Base-by-base conservation (phyloP, 2,888 invertebrate genomes). In the Amphipyra berbera region DNA sequence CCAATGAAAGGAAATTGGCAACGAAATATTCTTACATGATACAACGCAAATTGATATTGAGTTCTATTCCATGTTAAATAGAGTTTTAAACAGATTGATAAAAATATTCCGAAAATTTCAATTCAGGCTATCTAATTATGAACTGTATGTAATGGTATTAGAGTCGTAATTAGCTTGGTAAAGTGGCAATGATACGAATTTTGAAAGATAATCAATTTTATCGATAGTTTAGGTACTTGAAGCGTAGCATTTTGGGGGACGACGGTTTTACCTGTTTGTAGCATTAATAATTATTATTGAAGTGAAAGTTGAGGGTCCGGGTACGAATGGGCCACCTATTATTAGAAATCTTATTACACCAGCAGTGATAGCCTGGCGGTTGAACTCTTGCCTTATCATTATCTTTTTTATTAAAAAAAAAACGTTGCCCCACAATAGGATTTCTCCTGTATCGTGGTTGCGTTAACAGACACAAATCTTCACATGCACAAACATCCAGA, bases 121-220 rank as follows among this genome's bases (percentile, higher is more conserved):
- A 8, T n/a, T 2, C 0, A 0, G 4, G 2, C 10, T 15, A 9
- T 27, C 14, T n/a, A 2, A 62, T 57, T 49, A 21, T 63, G 8
- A 47, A 52, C 50, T 45, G 40, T 65, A 38, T 1, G 0, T 14
- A 0, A 12, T 27, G 0, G 4, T 1, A 0, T 38, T 69, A 61
- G 12, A 55, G 73, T 64, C 6, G 27, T 7, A 5, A 46, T 49
- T 56, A 6, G 53, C 9, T 57, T 38, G 33, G 14, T 21, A 15
- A n/a, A 21, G 42, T 37, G 10, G 13, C 10, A 38, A 27, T 15
- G 42, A 50, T 50, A 46, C 3, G 6, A 63, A 57, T 63, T 61
- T 62, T 54, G 27, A 21, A 47, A 40, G 59, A 70, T 68, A 76
- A 77, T 77, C 65, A 61, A 79, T 77, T 79, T 65, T 38, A 40